Percentiles rank a stretch among this genome's conserved stretches.
phyloP scores from a whole-genome alignment of 64 coral and sea anemone species.

The Pachyseris speciosa region DNA sequence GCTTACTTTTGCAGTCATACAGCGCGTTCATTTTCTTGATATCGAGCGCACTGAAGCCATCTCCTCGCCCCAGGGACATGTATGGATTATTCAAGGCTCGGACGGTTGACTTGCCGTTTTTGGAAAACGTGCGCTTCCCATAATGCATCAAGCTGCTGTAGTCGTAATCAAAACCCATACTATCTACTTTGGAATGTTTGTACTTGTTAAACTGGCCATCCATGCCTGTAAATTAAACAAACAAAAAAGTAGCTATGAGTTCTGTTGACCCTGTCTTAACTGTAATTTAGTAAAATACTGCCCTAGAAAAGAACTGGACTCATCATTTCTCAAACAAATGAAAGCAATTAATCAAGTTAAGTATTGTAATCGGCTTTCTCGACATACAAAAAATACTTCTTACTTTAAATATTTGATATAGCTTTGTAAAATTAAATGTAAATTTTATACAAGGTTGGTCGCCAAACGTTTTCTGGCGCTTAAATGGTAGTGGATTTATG shows the following conservation, averaged over 20 bases:
- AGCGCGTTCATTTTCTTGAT: constrained; percentile 88
- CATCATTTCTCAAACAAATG: too few species aligned
- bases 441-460: too few species aligned
- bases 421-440: too few species aligned
- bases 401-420: too few species aligned
- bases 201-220: constrained; percentile 87
- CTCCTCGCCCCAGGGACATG: constrained; percentile 69
- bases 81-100: constrained; percentile 67
- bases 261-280: too few species aligned
- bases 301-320: too few species aligned
- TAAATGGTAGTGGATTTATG: too few species aligned
- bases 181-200: constrained; percentile 81
- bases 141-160: constrained; percentile 93
- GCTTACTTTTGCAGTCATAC: constrained; percentile 88
- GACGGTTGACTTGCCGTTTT: constrained; percentile 71
- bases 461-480: too few species aligned
- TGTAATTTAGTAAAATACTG: too few species aligned
- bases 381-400: too few species aligned
- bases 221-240: constrained; percentile 63
- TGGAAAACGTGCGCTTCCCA: constrained; percentile 85
- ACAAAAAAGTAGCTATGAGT: neutral
- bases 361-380: too few species aligned
- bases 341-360: too few species aligned
- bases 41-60: constrained; percentile 84
- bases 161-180: constrained; percentile 86